Conservation (phyloP, 2,888 invertebrate genomes). For the Macaria liturata region DNA sequence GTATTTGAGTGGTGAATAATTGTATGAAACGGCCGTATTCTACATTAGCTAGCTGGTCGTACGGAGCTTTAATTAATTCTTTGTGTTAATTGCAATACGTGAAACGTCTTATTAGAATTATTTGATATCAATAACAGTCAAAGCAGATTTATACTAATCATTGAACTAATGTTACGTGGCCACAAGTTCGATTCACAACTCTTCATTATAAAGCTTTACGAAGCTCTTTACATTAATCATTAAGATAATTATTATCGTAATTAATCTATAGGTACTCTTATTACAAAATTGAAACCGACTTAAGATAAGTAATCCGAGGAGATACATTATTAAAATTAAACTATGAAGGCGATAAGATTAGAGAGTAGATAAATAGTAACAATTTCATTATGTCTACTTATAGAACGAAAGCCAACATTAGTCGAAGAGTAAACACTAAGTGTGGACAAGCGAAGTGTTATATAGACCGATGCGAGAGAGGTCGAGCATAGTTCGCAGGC, state of each 20-base stretch:
- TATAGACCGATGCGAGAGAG: conserved; percentile 62
- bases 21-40: conserved; percentile 11
- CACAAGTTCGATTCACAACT: conserved; percentile 83
- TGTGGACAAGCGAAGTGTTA: conserved; percentile 72
- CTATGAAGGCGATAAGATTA: conserved; percentile 63
- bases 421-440: conserved; percentile 51
- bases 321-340: conserved; percentile 50
- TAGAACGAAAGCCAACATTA: conserved; percentile 51
- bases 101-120: conserved; percentile 55
- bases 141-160: conserved; percentile 65
- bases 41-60: conserved; percentile 18
- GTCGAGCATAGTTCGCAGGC: conserved; percentile 49
- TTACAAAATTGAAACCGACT: conserved; percentile 56
- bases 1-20: background rate
- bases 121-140: conserved; percentile 58
- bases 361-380: conserved; percentile 53
- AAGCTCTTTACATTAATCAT: conserved; percentile 79
- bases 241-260: conserved; percentile 53
- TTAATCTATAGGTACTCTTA: conserved; percentile 51
- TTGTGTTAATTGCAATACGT: conserved; percentile 38
- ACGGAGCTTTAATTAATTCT: conserved; percentile 25
- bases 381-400: conserved; percentile 44
- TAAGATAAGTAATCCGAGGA: conserved; percentile 50
- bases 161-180: conserved; percentile 74
- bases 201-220: conserved; percentile 81